phyloP scores from a whole-genome alignment of 2,113 vertebrate species.

The Papio anubis region DNA sequence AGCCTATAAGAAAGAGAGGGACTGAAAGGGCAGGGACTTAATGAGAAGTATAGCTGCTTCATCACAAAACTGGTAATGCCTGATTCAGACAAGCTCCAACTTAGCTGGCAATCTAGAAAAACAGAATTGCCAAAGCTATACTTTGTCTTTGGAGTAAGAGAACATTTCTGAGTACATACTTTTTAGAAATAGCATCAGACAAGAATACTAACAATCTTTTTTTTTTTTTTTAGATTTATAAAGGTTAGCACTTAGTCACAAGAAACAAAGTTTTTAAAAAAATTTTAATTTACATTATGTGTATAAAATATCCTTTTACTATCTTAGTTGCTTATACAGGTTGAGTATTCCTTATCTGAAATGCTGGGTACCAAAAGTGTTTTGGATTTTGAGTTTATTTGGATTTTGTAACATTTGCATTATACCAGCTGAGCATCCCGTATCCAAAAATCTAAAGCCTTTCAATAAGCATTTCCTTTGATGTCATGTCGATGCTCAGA shows the following conservation, averaged over 20 bases:
- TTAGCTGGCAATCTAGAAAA: not conserved
- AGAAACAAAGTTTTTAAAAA: not conserved
- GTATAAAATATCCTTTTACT: slow-evolving; percentile 14
- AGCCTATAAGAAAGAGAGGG: not conserved
- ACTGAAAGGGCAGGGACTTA: not conserved
- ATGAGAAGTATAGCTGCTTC: not conserved
- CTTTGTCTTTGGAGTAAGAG: not conserved
- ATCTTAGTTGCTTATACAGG: not conserved
- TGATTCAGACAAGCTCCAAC: not conserved
- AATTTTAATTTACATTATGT: not conserved
- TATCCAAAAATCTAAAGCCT: not conserved
- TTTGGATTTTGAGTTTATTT: not conserved
- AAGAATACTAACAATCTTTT: not conserved
- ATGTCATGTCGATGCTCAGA: not conserved
- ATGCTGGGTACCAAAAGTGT: not conserved
- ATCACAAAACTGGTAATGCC: not conserved
- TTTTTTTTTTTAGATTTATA: not conserved
- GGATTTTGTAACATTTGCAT: not conserved
- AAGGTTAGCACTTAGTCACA: not conserved
- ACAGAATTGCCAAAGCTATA: not conserved
- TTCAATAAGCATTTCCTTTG: not conserved
- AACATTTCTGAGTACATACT: not conserved
- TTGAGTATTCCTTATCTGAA: not conserved
- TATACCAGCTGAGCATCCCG: not conserved
- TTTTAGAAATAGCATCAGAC: not conserved